Conservation (phyloP, 2,888 invertebrate species). For the Acanthosepion pharaonis region DNA sequence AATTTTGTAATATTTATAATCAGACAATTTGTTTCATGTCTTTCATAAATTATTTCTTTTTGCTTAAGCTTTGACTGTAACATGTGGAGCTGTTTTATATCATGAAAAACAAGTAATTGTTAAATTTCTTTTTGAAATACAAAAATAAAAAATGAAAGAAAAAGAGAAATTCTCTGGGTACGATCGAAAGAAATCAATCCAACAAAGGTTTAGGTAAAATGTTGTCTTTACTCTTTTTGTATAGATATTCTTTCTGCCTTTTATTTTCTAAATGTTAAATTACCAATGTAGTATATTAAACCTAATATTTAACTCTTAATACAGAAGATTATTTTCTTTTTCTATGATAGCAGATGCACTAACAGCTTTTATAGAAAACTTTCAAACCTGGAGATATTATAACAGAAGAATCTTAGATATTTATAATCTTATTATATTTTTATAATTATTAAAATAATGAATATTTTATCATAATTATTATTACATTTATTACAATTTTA, state of each 20-base stretch:
- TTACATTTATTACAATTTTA: too few species aligned
- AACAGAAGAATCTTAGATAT: too few species aligned
- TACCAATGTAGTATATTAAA: background rate
- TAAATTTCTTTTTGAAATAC: background rate
- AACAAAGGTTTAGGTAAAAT: slow-evolving; percentile 2
- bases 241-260: background rate
- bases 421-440: too few species aligned
- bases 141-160: background rate
- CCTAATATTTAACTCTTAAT: background rate
- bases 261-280: background rate
- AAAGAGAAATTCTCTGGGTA: background rate
- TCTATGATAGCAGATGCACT: background rate
- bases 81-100: background rate
- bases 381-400: background rate
- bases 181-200: background rate
- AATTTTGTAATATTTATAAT: background rate
- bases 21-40: background rate
- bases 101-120: background rate
- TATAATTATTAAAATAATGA: too few species aligned
- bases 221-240: background rate
- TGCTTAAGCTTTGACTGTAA: background rate
- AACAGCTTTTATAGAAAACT: background rate
- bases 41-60: slow-evolving; percentile 2
- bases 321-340: background rate
- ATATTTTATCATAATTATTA: too few species aligned